Evolutionary conservation across 2,888 invertebrate genomes (phyloP).

Genomic region (Tuta absoluta): DNA sequence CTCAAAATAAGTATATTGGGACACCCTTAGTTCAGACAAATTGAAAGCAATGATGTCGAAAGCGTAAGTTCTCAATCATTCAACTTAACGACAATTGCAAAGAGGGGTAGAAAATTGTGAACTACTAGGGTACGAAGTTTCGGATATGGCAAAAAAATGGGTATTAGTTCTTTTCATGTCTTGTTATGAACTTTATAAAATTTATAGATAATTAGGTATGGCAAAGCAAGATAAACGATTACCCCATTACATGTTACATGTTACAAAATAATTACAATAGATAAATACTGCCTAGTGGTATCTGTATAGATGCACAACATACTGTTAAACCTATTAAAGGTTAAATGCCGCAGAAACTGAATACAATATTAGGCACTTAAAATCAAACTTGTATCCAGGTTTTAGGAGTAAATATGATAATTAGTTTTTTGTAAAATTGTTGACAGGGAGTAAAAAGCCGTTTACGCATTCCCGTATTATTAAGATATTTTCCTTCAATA

Average conservation of each 20-base stretch:
- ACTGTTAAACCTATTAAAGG: no score
- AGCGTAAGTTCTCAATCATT: slow-evolving; percentile 80
- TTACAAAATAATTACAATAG: no score
- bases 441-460: not conserved
- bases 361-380: no score
- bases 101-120: slow-evolving; percentile 51
- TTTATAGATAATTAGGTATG: no score
- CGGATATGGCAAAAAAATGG: not conserved
- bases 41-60: slow-evolving; percentile 79
- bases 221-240: no score
- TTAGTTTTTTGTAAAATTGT: slow-evolving; percentile 35
- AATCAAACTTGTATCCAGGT: no score
- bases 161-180: not conserved
- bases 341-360: no score
- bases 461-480: not conserved
- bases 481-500: not conserved
- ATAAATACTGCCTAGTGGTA: no score
- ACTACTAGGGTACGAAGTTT: not conserved
- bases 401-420: no score
- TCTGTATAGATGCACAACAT: no score
- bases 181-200: not conserved
- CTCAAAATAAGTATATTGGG: slow-evolving; percentile 28
- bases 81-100: slow-evolving; percentile 74
- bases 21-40: slow-evolving; percentile 65
- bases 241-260: no score